Conservation (phyloP, 2,797 vertebrate species). For the Geotrypetes seraphini region DNA sequence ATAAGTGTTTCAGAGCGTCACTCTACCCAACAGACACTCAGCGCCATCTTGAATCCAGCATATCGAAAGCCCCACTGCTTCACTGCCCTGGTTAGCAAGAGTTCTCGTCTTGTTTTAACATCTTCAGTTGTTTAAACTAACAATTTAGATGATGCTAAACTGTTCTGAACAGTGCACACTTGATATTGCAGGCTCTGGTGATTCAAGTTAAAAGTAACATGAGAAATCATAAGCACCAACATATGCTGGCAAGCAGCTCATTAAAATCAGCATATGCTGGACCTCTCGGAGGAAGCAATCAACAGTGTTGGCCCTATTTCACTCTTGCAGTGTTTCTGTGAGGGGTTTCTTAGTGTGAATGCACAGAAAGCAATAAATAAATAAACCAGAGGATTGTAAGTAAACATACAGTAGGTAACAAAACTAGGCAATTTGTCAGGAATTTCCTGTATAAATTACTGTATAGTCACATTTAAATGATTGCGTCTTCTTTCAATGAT, state of each 20-base stretch:
- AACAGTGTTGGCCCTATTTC: neutral
- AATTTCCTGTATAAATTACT: neutral
- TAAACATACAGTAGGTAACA: too few relatives aligned
- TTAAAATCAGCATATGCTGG: neutral
- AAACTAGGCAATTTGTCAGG: too few relatives aligned
- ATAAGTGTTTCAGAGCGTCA: too few relatives aligned
- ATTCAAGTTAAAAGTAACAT: constrained; percentile 3
- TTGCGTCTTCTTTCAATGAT: neutral
- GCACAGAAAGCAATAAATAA: neutral
- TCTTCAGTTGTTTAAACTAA: constrained; percentile 2
- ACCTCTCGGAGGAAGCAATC: neutral
- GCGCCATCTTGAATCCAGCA: too few relatives aligned
- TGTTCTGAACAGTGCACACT: constrained; percentile 5
- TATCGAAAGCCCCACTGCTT: too few relatives aligned
- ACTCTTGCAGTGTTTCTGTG: too few relatives aligned
- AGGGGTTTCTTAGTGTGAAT: neutral
- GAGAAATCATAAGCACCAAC: neutral
- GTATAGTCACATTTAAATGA: neutral
- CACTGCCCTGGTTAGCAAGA: too few relatives aligned
- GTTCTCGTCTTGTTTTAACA: too few relatives aligned
- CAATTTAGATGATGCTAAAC: neutral
- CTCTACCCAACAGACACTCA: too few relatives aligned
- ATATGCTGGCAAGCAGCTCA: neutral
- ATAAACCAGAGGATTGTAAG: too few relatives aligned
- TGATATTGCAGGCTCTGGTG: neutral